Percentiles rank a stretch among this genome's conserved stretches.
Evolutionary conservation across 2,113 vertebrate species (phyloP).

Genomic region (Hippocampus barbouri): DNA sequence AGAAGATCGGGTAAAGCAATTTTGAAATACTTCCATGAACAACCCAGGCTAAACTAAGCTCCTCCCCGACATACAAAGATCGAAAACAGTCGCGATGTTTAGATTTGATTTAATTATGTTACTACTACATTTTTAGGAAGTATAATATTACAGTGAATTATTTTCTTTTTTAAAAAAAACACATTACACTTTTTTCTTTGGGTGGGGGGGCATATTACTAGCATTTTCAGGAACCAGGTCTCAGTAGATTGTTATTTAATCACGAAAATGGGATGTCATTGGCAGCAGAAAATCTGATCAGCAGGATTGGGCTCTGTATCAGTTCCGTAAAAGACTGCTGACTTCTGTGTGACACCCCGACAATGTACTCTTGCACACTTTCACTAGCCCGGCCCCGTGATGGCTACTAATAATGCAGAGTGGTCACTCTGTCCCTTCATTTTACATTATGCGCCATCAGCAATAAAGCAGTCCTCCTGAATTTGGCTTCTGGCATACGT

Average conservation of each 20-base stretch:
- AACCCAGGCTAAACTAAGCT: too few relatives aligned
- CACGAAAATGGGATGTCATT: neutral
- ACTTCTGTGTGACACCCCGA: neutral
- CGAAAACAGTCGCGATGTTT: too few relatives aligned
- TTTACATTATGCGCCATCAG: neutral
- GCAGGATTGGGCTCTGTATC: neutral
- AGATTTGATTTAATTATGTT: too few relatives aligned
- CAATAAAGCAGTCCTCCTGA: neutral
- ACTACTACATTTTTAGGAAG: too few relatives aligned
- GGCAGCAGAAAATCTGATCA: neutral
- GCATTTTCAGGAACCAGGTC: neutral
- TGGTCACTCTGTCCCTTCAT: neutral
- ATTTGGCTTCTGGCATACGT: constrained; percentile 18
- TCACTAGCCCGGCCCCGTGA: neutral
- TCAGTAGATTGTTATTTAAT: neutral
- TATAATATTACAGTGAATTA: too few relatives aligned
- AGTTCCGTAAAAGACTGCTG: constrained; percentile 3
- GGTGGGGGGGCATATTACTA: too few relatives aligned
- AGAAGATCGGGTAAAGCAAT: too few relatives aligned
- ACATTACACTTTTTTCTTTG: too few relatives aligned
- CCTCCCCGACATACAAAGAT: too few relatives aligned
- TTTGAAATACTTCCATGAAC: too few relatives aligned
- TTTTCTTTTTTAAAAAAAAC: too few relatives aligned
- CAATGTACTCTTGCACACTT: neutral
- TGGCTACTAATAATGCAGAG: neutral